Percentiles rank a stretch among this genome's conserved stretches.
Evolutionary conservation across 92 coral and sea anemone genomes (phyloP).

Genomic region (Epizoanthus illoricatus): DNA sequence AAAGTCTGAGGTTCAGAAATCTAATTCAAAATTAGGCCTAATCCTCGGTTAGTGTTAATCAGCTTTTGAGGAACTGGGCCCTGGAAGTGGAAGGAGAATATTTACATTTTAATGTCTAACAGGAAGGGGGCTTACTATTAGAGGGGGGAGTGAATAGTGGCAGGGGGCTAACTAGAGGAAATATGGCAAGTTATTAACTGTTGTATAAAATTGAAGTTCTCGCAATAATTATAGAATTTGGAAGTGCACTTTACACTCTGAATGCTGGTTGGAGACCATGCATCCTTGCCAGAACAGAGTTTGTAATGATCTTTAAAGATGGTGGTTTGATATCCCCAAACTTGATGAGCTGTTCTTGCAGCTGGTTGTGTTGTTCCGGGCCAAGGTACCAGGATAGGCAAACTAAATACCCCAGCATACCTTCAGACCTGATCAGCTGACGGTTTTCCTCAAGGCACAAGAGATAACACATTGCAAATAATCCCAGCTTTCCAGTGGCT

Average conservation of each 20-base stretch:
- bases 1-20: too few species aligned
- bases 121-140: too few species aligned
- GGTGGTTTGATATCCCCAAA: slow-evolving; percentile 48
- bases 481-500: slow-evolving; percentile 67
- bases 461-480: slow-evolving; percentile 69
- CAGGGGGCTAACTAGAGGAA: too few species aligned
- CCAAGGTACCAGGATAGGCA: slow-evolving; percentile 70
- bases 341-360: slow-evolving; percentile 29
- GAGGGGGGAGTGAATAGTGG: too few species aligned
- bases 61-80: too few species aligned
- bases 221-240: too few species aligned
- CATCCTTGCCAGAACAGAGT: slow-evolving; percentile 63
- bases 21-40: too few species aligned
- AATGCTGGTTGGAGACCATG: slow-evolving; percentile 58
- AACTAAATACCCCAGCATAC: slow-evolving; percentile 66
- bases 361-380: slow-evolving; percentile 14
- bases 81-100: too few species aligned
- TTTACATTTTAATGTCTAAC: too few species aligned
- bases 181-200: too few species aligned
- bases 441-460: slow-evolving; percentile 54
- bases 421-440: slow-evolving; percentile 56
- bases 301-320: slow-evolving; percentile 51
- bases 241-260: background rate
- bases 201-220: too few species aligned
- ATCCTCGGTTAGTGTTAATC: too few species aligned